A percentile compares a stretch with the other conserved stretches of the same genome.
These are phyloP conservation scores for Ascaphus truei DNA, from an alignment of 2,113 vertebrate genomes.

Conservation along the genomic window DNA sequence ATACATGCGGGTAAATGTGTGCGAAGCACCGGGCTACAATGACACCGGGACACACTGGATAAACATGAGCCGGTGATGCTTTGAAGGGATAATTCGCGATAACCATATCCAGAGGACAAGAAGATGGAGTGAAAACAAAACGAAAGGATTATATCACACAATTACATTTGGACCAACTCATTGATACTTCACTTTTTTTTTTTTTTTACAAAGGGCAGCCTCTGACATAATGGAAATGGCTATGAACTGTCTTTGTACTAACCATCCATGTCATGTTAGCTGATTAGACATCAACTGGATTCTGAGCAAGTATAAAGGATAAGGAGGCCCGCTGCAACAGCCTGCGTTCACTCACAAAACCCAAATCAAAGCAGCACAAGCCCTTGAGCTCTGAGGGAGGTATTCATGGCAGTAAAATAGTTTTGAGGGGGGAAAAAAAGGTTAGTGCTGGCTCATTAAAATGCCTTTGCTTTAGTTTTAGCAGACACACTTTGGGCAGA, in stretches of 20 bases:
- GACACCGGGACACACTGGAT: too few relatives aligned
- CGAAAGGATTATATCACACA: too few relatives aligned
- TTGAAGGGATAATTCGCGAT: neutral
- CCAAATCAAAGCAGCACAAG: conserved; percentile 21
- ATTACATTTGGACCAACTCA: neutral
- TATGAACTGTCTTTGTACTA: neutral
- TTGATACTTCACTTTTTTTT: neutral
- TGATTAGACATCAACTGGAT: neutral
- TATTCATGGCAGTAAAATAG: conserved; percentile 24
- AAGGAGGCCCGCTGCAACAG: neutral
- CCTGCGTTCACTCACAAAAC: conserved; percentile 6
- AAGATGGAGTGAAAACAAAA: too few relatives aligned
- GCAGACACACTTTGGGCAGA: conserved; percentile 20
- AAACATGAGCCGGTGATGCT: too few relatives aligned
- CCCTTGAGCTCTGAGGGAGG: conserved; percentile 22
- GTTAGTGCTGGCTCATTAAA: conserved; percentile 26
- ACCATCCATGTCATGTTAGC: conserved; percentile 10
- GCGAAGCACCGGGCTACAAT: too few relatives aligned
- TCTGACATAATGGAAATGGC: neutral
- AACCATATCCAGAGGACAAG: too few relatives aligned
- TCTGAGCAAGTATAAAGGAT: neutral
- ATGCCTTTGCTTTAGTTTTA: conserved; percentile 16
- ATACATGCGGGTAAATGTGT: too few relatives aligned
- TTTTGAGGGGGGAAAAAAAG: conserved; percentile 1
- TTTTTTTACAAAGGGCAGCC: neutral